Conservation (phyloP, 1,140 invertebrate genomes). For the Schmidtea mediterranea region DNA sequence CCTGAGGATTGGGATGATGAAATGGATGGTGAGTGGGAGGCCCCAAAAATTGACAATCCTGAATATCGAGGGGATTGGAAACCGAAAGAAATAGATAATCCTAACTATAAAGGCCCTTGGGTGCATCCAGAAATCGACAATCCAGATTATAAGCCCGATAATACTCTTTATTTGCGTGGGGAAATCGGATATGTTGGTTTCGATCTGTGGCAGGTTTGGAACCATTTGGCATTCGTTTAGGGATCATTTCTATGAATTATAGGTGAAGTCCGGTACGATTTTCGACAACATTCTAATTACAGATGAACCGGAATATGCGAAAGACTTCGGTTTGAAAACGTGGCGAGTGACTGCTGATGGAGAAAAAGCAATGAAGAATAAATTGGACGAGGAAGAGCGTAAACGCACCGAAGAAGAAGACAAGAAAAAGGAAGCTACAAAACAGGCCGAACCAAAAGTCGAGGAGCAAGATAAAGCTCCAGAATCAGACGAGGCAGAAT, state of each 20-base stretch:
- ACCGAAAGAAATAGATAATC: constrained; percentile 74
- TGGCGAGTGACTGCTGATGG: neutral
- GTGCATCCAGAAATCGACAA: constrained; percentile 95
- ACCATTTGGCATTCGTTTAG: too few species aligned
- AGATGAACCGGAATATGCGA: constrained; percentile 51
- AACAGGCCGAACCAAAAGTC: too few species aligned
- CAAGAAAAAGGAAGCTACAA: neutral
- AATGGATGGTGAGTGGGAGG: constrained; percentile 93
- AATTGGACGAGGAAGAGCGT: constrained; percentile 1
- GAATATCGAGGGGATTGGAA: constrained; percentile 64
- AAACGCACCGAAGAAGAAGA: constrained; percentile 1
- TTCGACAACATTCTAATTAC: constrained; percentile 89
- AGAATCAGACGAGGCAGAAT: too few species aligned
- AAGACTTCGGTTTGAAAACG: constrained; percentile 11
- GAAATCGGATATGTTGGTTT: constrained; percentile 75
- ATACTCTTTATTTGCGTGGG: constrained; percentile 48
- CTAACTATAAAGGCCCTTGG: constrained; percentile 86
- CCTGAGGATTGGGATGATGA: constrained; percentile 99
- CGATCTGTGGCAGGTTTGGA: constrained; percentile 58
- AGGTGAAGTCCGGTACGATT: constrained; percentile 85
- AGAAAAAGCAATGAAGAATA: neutral
- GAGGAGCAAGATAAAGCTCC: too few species aligned
- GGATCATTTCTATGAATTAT: too few species aligned
- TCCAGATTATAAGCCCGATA: constrained; percentile 65
- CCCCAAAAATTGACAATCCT: constrained; percentile 34